Evolutionary conservation across 2,113 vertebrate genomes (phyloP), one percentile per base, ranked within the genome.

Genomic region (Gymnorhina tibicen): DNA sequence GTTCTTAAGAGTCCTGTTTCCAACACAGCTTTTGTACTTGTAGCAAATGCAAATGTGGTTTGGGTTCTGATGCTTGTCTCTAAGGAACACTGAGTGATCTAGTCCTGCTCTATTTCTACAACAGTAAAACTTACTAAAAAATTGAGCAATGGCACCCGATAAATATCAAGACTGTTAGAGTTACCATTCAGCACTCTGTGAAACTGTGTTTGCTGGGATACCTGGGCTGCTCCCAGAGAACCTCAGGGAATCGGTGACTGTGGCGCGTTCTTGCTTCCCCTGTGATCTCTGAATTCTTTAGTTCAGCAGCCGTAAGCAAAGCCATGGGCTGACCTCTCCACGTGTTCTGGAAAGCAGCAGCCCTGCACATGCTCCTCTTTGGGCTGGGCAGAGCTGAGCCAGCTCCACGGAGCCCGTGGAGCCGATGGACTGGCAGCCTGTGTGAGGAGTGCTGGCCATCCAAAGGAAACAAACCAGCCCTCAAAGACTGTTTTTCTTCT

Each of bases 31-130:
- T 76, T 81, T 77, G 56, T 56, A 27, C 63, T 74, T 63, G 3
- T 2, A 46, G 37, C 23, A 63, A 50, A 39, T n/a, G 8, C 20
- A 56, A 32, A 49, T 0, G 0, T 55, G 37, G 3, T 56, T 77
- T 11, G 73, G 56, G 27, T 55, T 70, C 50, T 89, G 26, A 27
- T 86, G 39, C 33, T 77, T 81, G 5, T 63, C 47, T 39, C 23
- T 15, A 5, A 47, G n/a, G 41, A 53, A 16, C 15, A 22, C n/a
- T 15, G 26, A 62, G 70, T 84, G 68, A 52, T 53, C 37, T 55
- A 24, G n/a, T 44, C 55, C 91, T 62, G 32, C 11, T 77, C 50
- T 49, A 19, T 52, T 91, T 67, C 68, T 78, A 3, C 39, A 50
- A 5, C 0, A 70, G 37, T 19, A 42, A 24, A 69, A 63, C 59